These are phyloP conservation scores for Drepana arcuata DNA, from an alignment of 1,140 invertebrate species.

Conservation along the genomic window DNA sequence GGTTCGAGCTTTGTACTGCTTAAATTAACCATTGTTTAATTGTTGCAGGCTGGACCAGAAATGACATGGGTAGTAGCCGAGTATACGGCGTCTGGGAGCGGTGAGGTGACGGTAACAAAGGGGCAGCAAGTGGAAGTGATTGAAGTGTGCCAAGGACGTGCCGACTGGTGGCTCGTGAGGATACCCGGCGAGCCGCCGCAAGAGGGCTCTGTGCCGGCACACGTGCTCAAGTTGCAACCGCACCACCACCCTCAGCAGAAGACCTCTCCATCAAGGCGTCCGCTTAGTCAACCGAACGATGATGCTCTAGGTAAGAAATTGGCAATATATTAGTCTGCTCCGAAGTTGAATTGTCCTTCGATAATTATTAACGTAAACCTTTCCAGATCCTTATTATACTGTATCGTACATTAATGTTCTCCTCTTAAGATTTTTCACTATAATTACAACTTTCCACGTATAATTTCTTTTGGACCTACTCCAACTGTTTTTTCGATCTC, in stretches of 20 bases:
- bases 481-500: too few species aligned
- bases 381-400: too few species aligned
- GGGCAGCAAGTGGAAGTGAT: conserved; percentile 95
- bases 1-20: too few species aligned
- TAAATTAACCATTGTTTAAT: neutral
- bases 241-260: conserved; percentile 67
- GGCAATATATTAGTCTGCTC: too few species aligned
- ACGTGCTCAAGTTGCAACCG: conserved; percentile 85
- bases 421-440: too few species aligned
- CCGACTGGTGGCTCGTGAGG: conserved; percentile 78
- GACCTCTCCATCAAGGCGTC: conserved; percentile 75
- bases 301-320: conserved; percentile 47
- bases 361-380: too few species aligned
- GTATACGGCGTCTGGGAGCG: conserved; percentile 79
- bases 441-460: too few species aligned
- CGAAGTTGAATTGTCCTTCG: too few species aligned
- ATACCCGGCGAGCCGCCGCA: conserved; percentile 75
- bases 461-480: too few species aligned
- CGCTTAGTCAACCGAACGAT: conserved; percentile 45
- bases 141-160: conserved; percentile 75
- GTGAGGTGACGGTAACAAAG: conserved; percentile 85
- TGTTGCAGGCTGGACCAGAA: conserved; percentile 68
- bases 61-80: conserved; percentile 92
- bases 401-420: too few species aligned
- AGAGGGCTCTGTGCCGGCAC: conserved; percentile 88